Base-by-base conservation (phyloP, 2,888 invertebrate genomes). In the Anthrax anthrax region DNA sequence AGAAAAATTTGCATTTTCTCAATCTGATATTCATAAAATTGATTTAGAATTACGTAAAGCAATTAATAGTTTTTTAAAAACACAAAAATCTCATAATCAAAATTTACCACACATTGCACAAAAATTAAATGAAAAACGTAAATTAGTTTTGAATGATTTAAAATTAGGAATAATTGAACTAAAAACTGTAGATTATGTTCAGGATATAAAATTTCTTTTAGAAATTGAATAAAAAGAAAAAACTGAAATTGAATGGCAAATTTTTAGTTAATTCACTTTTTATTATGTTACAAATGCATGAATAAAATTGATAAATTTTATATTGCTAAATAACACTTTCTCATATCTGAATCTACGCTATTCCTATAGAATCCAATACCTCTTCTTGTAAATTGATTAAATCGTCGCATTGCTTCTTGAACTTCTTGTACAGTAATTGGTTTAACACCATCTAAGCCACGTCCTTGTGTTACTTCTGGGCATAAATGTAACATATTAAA, bases 371-470 rank as follows among this genome's bases (percentile, higher is more conserved):
- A 55, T 2, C 67, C 67, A 45, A 65, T 58, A 23, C 42, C 18
- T 47, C 60, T 59, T 19, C 57, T 60, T 27, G 61, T 61, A 57
- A 63, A 61, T 51, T 65, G 63, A 0, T 60, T 59, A 44, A 63
- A 81, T 51, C 91, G 73, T 44, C 89, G 70, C 57, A 91, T 72
- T 0, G 84, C 89, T 69, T 91, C 91, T 52, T 80, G 76, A 39
- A 91, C 81, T 70, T 91, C 90, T 13, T 77, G 74, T 0, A 87
- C 84, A 18, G 80, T 82, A 46, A 91, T 78, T 0, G 83, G 77
- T 36, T 77, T 73, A 37, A 79, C 81, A 27, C 79, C 78, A 58
- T 77, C 80, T 57, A 75, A 75, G 0, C 80, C 80, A 0, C 69
- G 65, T 2, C 71, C 71, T 50, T 70, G 69, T 13, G 70, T 67